Conservation (phyloP, 2,888 invertebrate species). For the Metallyticus violacea region DNA sequence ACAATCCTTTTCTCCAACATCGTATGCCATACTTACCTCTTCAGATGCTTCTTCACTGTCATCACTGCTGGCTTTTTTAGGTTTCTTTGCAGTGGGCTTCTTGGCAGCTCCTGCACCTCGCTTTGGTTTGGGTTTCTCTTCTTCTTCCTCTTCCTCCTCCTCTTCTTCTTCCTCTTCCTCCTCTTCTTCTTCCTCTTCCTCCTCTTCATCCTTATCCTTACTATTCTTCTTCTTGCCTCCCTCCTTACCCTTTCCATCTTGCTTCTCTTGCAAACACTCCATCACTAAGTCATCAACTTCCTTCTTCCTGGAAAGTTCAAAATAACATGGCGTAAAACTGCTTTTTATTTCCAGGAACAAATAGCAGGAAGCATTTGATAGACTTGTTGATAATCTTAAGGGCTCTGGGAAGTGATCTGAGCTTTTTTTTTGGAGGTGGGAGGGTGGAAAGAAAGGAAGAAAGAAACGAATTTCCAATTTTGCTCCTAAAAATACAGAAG, state of each 20-base stretch:
- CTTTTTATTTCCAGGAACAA: background rate
- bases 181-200: slow-evolving; percentile 50
- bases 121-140: slow-evolving; percentile 36
- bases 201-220: slow-evolving; percentile 50
- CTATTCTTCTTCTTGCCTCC: slow-evolving; percentile 53
- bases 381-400: too few species aligned
- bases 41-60: slow-evolving; percentile 43
- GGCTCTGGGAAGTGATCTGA: too few species aligned
- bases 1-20: too few species aligned
- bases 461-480: too few species aligned
- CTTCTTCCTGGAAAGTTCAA: slow-evolving; percentile 72
- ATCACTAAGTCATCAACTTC: slow-evolving; percentile 86
- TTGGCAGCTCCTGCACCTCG: slow-evolving; percentile 35
- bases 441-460: too few species aligned
- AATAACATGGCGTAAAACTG: background rate
- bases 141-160: slow-evolving; percentile 40
- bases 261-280: slow-evolving; percentile 60
- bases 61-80: slow-evolving; percentile 39
- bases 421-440: too few species aligned
- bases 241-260: slow-evolving; percentile 45
- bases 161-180: slow-evolving; percentile 45
- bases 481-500: too few species aligned
- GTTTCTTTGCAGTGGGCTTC: slow-evolving; percentile 31
- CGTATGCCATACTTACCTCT: slow-evolving; percentile 48
- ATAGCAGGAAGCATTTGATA: too few species aligned